Evolutionary conservation across 2,113 vertebrate genomes (phyloP), one percentile per base, ranked within the genome.

Genomic region (Cyphomyrus plagiostoma): DNA sequence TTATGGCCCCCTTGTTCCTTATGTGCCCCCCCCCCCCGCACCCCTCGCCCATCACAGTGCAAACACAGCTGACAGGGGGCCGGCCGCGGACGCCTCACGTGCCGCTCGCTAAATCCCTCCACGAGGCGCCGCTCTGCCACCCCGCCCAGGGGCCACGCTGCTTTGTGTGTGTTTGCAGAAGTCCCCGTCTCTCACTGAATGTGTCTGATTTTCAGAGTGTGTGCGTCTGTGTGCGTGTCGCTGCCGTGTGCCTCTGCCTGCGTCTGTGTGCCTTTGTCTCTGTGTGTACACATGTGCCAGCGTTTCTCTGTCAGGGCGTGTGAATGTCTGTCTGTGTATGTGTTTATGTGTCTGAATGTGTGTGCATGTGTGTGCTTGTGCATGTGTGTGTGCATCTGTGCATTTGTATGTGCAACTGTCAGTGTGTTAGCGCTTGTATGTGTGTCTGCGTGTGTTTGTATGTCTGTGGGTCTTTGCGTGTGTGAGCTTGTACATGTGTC

Each of bases 41-140:
- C 15, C 89, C 48, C 89, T 89, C 46, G 89, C 66, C 91, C 50
- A 87, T 93, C 90, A 88, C 93, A 93, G 92, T 92, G 93, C 95
- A 95, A 95, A 95, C 94, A 95, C 94, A 95, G 94, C 95, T 95
- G 94, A 95, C 82, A 92, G 91, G 93, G 94, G 94, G 46, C 93
- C 93, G 90, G 50, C 93, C 92, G 90, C 89, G 93, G 93, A 93
- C 92, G 53, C 90, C 93, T 95, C 94, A 93, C 91, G 94, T 95
- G 95, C 94, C 92, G 88, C 91, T 92, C 92, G 91, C 90, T 92
- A 95, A 95, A 95, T 94, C 93, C 93, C 92, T 21, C 92, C 91
- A 93, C 91, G 91, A 90, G 88, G 90, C 90, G 10, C n/a, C 10
- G 3, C 62, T 11, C 50, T 7, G 90, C 90, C 84, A 89, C 93